Evolutionary conservation across 2,888 invertebrate species (phyloP), one percentile per base, ranked within the genome.

Genomic region (Acleris emargana): DNA sequence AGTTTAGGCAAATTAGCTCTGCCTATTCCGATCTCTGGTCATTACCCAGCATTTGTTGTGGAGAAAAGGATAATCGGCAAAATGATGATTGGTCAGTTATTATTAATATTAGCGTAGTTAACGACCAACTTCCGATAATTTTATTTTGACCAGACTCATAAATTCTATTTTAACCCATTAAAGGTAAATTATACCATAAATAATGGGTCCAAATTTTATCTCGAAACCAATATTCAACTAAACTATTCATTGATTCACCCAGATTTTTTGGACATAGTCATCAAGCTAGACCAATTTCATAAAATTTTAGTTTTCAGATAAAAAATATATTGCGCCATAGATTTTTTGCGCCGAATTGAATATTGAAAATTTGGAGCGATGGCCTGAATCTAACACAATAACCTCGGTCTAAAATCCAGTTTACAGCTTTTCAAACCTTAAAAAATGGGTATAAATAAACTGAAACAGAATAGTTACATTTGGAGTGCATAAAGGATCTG

Each of bases 361-460:
- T 60, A 54, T 58, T 58, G 58, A 22, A 45, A 64, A 64, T 54
- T 54, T 59, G 20, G 50, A 45, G 45, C 59, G 32, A 49, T 54
- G 53, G 64, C 49, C 58, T 54, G 42, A 42, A 64, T 58, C 42
- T 64, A 64, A 58, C 64, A 58, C 64, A 53, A 53, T 58, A 53
- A 64, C 47, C 42, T 22, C 18, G 58, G 25, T 20, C 54, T 47
- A 53, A 59, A 58, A 64, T 58, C 42, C n/a, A 38, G 32, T 64
- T 53, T 53, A 58, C 63, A 58, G 53, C 47, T 64, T 57, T 64
- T 55, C 7, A 43, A 57, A 6, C 3, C 5, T 54, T 47, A 13
- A 49, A 55, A 38, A 38, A 38, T 38, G 5, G 13, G 38, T 38
- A 13, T 13, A 38, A 38, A 38, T 38, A 38, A 38, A 38, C 38